A percentile compares a stretch with the other conserved stretches of the same genome.
phyloP scores from a whole-genome alignment of 2,797 vertebrate genomes.

The Dipus sagitta region DNA sequence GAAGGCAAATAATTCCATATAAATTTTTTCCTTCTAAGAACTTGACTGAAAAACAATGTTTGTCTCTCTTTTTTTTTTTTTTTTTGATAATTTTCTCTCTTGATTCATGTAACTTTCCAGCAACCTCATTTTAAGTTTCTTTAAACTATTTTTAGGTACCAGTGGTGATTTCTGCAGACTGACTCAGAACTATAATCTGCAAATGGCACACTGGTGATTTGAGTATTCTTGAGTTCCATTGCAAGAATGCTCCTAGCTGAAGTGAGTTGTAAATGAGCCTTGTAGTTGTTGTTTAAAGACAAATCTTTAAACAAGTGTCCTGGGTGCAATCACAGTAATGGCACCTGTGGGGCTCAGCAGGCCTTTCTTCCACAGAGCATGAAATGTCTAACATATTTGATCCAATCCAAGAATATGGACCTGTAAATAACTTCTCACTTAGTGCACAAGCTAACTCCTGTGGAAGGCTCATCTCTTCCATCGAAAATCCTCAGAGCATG shows the following conservation, averaged over 20 bases:
- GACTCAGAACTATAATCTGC: not conserved
- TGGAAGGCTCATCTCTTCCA: not conserved
- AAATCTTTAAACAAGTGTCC: constrained; percentile 39
- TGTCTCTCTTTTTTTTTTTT: too few relatives aligned
- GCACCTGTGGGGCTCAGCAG: not conserved
- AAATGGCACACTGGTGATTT: not conserved
- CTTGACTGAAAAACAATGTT: not conserved
- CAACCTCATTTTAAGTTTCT: not conserved
- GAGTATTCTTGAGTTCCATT: constrained; percentile 21
- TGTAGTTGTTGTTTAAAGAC: constrained; percentile 59
- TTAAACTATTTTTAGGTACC: constrained; percentile 4
- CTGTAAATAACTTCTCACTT: not conserved
- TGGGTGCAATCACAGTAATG: constrained; percentile 19
- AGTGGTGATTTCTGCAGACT: not conserved
- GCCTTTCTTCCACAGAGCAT: not conserved
- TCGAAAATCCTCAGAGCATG: not conserved
- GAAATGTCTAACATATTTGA: not conserved
- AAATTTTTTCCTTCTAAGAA: not conserved
- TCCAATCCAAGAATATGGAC: not conserved
- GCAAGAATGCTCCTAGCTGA: not conserved
- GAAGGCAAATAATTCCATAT: not conserved
- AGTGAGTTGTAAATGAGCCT: constrained; percentile 57
- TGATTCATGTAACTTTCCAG: not conserved
- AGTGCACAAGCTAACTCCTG: not conserved
- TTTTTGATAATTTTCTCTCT: not conserved